Evolutionary conservation across 2,888 invertebrate species (phyloP).

Genomic region (Polyommatus icarus): DNA sequence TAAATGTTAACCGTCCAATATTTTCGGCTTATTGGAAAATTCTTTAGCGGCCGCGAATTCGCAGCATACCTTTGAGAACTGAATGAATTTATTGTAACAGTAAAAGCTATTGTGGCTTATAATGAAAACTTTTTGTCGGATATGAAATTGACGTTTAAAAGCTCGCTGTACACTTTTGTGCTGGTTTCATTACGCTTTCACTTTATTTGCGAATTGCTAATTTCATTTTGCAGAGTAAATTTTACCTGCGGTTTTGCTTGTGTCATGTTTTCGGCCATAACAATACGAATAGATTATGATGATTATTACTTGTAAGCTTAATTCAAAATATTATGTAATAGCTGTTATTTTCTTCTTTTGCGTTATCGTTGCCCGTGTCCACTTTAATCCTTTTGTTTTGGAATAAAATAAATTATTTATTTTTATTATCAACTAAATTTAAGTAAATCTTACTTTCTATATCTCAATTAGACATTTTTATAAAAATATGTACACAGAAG

Average conservation of each 20-base stretch:
- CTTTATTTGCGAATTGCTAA: slow-evolving; percentile 18
- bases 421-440: no score
- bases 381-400: no score
- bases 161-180: slow-evolving; percentile 26
- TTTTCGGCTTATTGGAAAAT: slow-evolving; percentile 57
- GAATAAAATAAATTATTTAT: no score
- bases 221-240: neutral
- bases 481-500: neutral
- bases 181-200: slow-evolving; percentile 26
- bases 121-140: slow-evolving; percentile 41
- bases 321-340: no score
- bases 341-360: no score
- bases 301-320: no score
- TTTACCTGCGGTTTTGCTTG: slow-evolving; percentile 10
- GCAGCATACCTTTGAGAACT: slow-evolving; percentile 52
- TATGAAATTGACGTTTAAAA: slow-evolving; percentile 35
- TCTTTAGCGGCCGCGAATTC: slow-evolving; percentile 50
- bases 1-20: slow-evolving; percentile 42
- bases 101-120: slow-evolving; percentile 43
- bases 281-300: neutral
- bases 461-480: neutral
- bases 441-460: neutral
- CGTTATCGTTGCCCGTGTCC: no score
- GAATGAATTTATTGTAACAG: slow-evolving; percentile 55
- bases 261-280: neutral